Evolutionary conservation across 2,113 vertebrate genomes (phyloP).

Genomic region (Dinomys branickii): DNA sequence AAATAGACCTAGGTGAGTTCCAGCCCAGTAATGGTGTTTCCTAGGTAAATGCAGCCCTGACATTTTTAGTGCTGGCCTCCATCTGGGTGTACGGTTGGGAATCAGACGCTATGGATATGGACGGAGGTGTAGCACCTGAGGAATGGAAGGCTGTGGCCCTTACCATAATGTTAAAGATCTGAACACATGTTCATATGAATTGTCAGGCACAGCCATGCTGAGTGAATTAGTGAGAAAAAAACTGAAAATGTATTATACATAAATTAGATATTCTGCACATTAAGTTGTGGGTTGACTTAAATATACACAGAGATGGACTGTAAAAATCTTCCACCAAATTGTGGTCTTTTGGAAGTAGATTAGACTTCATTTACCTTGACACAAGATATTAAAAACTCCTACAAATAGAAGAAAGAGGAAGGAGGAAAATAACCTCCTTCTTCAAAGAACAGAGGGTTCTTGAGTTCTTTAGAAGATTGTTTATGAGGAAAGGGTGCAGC

Average conservation of each 20-base stretch:
- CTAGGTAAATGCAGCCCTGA: neutral
- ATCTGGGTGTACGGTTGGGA: neutral
- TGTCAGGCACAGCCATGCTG: neutral
- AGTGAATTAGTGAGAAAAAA: neutral
- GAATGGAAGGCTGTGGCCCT: neutral
- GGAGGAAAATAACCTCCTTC: neutral
- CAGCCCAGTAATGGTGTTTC: neutral
- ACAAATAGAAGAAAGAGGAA: neutral
- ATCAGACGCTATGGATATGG: neutral
- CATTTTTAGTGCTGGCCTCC: neutral
- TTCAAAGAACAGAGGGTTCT: constrained; percentile 47
- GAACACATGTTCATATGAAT: neutral
- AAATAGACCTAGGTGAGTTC: neutral
- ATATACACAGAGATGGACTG: neutral
- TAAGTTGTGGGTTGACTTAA: constrained; percentile 1
- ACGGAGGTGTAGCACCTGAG: neutral
- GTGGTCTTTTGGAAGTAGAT: neutral
- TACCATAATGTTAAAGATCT: neutral
- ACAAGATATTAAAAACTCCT: constrained; percentile 22
- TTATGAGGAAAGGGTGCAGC: neutral
- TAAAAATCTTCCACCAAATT: neutral
- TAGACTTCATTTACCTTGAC: constrained; percentile 42
- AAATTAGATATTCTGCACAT: neutral
- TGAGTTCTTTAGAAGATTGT: neutral
- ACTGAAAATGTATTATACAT: neutral